These are phyloP conservation scores for Ptyas mucosa DNA, from an alignment of 2,113 vertebrate genomes.

Conservation along the genomic window DNA sequence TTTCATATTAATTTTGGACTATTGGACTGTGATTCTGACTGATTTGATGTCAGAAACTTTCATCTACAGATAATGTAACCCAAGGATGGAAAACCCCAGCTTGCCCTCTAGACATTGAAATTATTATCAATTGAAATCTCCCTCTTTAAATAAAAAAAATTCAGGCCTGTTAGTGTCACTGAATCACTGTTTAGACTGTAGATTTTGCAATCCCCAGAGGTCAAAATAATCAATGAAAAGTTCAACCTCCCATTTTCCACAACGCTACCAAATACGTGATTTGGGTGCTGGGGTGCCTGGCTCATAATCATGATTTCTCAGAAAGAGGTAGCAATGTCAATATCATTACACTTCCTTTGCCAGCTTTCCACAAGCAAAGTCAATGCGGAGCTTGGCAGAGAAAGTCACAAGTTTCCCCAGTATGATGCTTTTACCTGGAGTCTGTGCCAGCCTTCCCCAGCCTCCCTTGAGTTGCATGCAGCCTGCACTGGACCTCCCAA, in stretches of 20 bases:
- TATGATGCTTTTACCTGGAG: neutral
- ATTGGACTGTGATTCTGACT: neutral
- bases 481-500: neutral
- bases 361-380: neutral
- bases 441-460: neutral
- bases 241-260: neutral
- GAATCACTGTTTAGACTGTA: neutral
- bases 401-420: neutral
- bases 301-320: neutral
- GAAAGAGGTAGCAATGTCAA: neutral
- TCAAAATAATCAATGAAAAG: neutral
- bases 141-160: neutral
- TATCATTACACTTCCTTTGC: neutral
- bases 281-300: neutral
- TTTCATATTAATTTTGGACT: neutral
- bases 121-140: neutral
- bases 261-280: neutral
- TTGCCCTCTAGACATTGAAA: neutral
- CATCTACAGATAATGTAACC: neutral
- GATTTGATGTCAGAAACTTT: neutral
- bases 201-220: neutral
- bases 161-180: neutral
- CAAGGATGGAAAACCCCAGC: neutral
- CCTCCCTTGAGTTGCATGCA: neutral
- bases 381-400: neutral